Percentiles rank a stretch among this genome's conserved stretches.
Evolutionary conservation across 1,140 invertebrate species (phyloP).

Genomic region (Tetragonula clypearis): DNA sequence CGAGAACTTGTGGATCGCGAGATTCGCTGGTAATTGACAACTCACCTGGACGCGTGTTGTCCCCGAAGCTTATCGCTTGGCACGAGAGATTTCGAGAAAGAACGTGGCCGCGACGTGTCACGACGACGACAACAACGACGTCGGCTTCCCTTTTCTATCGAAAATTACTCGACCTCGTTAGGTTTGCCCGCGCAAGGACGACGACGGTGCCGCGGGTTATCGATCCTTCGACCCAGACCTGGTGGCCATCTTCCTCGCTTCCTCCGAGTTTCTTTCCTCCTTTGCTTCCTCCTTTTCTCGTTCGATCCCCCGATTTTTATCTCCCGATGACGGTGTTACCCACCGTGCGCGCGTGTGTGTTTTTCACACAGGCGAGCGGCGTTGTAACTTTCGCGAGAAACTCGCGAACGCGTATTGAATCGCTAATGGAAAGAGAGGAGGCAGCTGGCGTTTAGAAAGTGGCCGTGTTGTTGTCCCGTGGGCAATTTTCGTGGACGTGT

Average conservation of each 20-base stretch:
- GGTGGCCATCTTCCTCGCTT: not conserved
- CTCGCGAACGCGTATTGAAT: too few relatives aligned
- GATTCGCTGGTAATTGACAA: constrained; percentile 1
- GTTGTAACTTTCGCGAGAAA: too few relatives aligned
- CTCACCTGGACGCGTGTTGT: not conserved
- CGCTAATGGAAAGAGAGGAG: too few relatives aligned
- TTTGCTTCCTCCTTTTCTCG: not conserved
- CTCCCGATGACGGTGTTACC: too few relatives aligned
- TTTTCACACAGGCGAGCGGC: too few relatives aligned
- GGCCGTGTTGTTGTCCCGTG: too few relatives aligned
- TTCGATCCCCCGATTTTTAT: not conserved
- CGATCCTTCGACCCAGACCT: constrained; percentile 9
- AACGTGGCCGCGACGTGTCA: too few relatives aligned
- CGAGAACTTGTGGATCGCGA: too few relatives aligned
- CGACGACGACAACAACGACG: too few relatives aligned
- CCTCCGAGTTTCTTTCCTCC: not conserved
- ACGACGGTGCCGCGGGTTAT: not conserved
- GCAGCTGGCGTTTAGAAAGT: too few relatives aligned
- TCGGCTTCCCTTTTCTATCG: not conserved
- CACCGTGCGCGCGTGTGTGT: too few relatives aligned
- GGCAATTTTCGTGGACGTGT: too few relatives aligned
- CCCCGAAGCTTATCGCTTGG: not conserved
- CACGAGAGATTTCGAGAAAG: constrained; percentile 13
- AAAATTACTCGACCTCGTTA: constrained; percentile 45
- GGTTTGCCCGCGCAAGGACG: constrained; percentile 2